Percentiles rank a stretch among this genome's conserved stretches.
Conservation (phyloP, 2,888 invertebrate genomes). For the Steinernema scapterisci region DNA sequence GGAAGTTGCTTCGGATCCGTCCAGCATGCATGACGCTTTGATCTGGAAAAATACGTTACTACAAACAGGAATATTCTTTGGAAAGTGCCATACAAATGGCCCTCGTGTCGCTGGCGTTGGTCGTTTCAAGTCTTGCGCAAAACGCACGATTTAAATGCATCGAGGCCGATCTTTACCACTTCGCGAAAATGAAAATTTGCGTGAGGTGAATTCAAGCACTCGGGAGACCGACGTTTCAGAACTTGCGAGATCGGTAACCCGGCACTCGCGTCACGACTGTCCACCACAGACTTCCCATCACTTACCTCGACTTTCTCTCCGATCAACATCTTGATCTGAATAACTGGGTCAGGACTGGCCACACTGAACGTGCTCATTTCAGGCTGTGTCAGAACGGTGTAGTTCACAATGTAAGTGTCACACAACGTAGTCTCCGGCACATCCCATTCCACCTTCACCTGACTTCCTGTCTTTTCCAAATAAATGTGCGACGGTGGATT, state of each 20-base stretch:
- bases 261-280: too few species aligned
- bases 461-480: conserved; percentile 14
- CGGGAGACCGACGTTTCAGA: too few species aligned
- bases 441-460: conserved; percentile 56
- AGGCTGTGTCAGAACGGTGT: conserved; percentile 54
- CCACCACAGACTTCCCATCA: too few species aligned
- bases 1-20: conserved; percentile 56
- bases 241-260: too few species aligned
- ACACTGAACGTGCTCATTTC: conserved; percentile 49
- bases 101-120: too few species aligned
- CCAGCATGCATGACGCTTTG: conserved; percentile 60
- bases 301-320: conserved; percentile 60
- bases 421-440: conserved; percentile 57
- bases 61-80: too few species aligned
- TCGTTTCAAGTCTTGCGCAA: too few species aligned
- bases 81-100: too few species aligned
- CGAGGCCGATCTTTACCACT: too few species aligned
- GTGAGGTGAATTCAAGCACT: too few species aligned
- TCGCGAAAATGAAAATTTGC: too few species aligned
- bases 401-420: conserved; percentile 62
- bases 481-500: conserved; percentile 31
- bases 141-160: too few species aligned
- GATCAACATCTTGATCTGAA: conserved; percentile 50
- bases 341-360: conserved; percentile 34
- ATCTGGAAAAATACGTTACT: conserved; percentile 34